Evolutionary conservation across 2,113 vertebrate genomes (phyloP).

Genomic region (Triplophysa tibetana): DNA sequence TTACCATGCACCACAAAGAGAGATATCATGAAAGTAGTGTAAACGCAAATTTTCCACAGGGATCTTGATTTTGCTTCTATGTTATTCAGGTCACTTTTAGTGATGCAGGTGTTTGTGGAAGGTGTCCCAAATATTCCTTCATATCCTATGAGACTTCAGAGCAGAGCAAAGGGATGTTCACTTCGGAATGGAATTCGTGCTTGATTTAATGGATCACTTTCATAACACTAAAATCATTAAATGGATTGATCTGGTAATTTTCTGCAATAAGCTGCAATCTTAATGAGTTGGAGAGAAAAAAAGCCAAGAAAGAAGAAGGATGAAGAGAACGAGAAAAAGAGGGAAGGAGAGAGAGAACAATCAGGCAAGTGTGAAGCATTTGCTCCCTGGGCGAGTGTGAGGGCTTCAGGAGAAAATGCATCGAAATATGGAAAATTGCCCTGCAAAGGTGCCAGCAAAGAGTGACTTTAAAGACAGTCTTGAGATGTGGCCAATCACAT

Average conservation of each 20-base stretch:
- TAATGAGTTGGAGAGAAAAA: neutral
- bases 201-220: constrained; percentile 25
- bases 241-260: constrained; percentile 15
- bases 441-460: constrained; percentile 22
- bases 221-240: neutral
- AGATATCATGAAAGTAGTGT: too few relatives aligned
- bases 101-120: too few relatives aligned
- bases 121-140: too few relatives aligned
- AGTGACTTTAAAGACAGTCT: constrained; percentile 24
- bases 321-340: neutral
- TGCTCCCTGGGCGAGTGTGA: constrained; percentile 8
- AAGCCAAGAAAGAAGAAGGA: neutral
- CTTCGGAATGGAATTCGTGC: neutral
- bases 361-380: constrained; percentile 19
- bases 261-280: neutral
- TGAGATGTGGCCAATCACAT: constrained; percentile 38
- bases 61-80: too few relatives aligned
- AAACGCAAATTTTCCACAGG: too few relatives aligned
- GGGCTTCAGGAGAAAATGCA: constrained; percentile 36
- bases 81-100: too few relatives aligned
- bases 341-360: neutral
- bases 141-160: too few relatives aligned
- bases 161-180: too few relatives aligned
- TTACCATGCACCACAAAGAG: too few relatives aligned
- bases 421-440: constrained; percentile 32